These are phyloP conservation scores for Ernsta delagoae DNA, from an alignment of 2,888 invertebrate species.

Conservation along the genomic window DNA sequence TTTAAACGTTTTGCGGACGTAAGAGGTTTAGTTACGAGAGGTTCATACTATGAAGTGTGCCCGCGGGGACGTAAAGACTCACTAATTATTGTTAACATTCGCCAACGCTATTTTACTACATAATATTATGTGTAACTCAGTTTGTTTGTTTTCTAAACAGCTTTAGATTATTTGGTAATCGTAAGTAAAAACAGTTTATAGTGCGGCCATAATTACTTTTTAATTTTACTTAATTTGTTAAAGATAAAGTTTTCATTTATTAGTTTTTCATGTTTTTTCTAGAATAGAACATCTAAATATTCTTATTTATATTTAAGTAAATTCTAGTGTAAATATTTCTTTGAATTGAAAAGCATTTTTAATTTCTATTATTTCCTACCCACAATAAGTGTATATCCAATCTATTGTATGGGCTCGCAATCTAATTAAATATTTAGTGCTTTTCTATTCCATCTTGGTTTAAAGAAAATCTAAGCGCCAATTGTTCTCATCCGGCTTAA, in stretches of 20 bases:
- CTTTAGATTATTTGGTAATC: neutral
- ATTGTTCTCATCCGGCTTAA: slow-evolving; percentile 32
- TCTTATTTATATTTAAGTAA: no score
- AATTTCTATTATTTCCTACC: neutral
- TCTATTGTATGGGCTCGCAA: neutral
- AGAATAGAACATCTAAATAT: no score
- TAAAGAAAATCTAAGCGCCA: slow-evolving; percentile 33
- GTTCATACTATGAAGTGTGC: slow-evolving; percentile 24
- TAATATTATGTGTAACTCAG: slow-evolving; percentile 14
- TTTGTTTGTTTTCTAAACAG: slow-evolving; percentile 1
- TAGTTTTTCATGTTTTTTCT: no score
- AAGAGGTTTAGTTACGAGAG: slow-evolving; percentile 34
- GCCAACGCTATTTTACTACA: slow-evolving; percentile 22
- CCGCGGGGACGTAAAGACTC: slow-evolving; percentile 31
- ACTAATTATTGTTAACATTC: slow-evolving; percentile 37
- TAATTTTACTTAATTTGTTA: no score
- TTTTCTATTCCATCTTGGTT: slow-evolving; percentile 26
- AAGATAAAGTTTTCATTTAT: no score
- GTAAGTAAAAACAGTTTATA: no score
- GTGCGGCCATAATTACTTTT: no score
- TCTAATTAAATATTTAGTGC: slow-evolving; percentile 32
- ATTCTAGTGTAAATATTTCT: no score
- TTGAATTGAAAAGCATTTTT: neutral
- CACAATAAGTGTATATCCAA: neutral
- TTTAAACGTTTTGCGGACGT: slow-evolving; percentile 35